Evolutionary conservation across 2,797 vertebrate species (phyloP).

Genomic region (Novumbra hubbsi): DNA sequence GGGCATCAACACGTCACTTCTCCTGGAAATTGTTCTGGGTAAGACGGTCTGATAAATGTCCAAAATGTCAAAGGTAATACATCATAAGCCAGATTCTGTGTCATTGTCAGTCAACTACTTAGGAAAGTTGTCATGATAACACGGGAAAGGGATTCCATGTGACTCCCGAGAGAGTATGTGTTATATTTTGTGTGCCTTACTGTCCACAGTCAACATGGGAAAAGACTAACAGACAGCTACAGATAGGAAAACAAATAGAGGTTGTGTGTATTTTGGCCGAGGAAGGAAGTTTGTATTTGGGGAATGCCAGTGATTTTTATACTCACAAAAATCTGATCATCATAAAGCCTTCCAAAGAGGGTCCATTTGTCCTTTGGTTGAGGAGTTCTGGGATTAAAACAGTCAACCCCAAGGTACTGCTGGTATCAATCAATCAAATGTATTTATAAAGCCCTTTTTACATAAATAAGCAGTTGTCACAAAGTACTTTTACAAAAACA

Average conservation of each 20-base stretch:
- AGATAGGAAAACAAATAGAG: conserved; percentile 40
- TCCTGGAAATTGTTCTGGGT: no score
- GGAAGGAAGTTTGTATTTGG: conserved; percentile 12
- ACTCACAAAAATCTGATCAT: neutral
- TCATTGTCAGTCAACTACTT: conserved; percentile 52
- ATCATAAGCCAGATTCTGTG: conserved; percentile 48
- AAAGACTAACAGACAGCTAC: conserved; percentile 49
- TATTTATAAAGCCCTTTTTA: no score
- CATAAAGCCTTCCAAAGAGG: neutral
- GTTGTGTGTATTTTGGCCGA: conserved; percentile 19
- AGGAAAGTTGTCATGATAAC: conserved; percentile 43
- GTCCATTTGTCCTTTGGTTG: neutral
- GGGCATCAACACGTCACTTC: no score
- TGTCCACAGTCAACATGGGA: conserved; percentile 39
- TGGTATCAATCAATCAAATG: no score
- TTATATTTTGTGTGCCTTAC: conserved; percentile 6
- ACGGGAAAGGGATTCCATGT: conserved; percentile 45
- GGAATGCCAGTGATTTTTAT: conserved; percentile 5
- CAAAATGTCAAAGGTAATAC: neutral
- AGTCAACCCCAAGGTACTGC: neutral
- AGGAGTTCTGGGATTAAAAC: neutral
- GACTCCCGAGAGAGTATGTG: conserved; percentile 19
- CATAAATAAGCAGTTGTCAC: no score
- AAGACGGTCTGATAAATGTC: no score
- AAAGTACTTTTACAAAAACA: no score